Evolutionary conservation across 2,113 vertebrate species (phyloP).

Genomic region (Halichoerus grypus): DNA sequence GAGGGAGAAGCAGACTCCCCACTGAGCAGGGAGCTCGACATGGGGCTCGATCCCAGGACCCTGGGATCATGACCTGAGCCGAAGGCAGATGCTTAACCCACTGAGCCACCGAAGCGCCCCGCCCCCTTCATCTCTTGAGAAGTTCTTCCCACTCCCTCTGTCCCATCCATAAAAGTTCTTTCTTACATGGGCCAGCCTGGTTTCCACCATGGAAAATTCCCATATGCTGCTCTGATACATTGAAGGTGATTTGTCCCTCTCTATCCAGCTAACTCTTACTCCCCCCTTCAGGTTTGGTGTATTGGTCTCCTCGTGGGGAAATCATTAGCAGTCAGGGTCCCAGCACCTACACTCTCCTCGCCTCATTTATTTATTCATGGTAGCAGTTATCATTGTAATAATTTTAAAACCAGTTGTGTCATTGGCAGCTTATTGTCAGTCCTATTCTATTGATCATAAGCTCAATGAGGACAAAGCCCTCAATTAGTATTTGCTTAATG

Average conservation of each 20-base stretch:
- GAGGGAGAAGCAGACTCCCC: background rate
- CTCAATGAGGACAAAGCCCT: background rate
- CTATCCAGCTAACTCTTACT: background rate
- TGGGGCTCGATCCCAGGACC: background rate
- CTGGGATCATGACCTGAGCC: background rate
- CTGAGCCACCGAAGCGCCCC: background rate
- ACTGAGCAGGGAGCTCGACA: rapidly evolving
- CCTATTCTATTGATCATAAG: background rate
- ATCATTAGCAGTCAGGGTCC: background rate
- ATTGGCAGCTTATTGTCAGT: background rate
- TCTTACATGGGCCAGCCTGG: background rate
- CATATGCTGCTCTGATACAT: background rate
- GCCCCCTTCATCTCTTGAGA: background rate
- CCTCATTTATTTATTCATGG: background rate
- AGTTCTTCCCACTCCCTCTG: background rate
- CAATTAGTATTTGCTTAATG: background rate
- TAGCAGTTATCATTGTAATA: background rate
- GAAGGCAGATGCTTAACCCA: background rate
- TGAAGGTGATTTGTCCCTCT: background rate
- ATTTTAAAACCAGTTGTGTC: background rate
- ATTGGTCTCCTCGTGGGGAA: background rate
- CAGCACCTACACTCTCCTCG: background rate
- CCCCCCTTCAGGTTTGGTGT: background rate
- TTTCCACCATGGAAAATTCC: background rate
- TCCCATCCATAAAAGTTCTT: background rate